Base-by-base conservation (phyloP, 2,797 vertebrate genomes). In the Molossus molossus region DNA sequence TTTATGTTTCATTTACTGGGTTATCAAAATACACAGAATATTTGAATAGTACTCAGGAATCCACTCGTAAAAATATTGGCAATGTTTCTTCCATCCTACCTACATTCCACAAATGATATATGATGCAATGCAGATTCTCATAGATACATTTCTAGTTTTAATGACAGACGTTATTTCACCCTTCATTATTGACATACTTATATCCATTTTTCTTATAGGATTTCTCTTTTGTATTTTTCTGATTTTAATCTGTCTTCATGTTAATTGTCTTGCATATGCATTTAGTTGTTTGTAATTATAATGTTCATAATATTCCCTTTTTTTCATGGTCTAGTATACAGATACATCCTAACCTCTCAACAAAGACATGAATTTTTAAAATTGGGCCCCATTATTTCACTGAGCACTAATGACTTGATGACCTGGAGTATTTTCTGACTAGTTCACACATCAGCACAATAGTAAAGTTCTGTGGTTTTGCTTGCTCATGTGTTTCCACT, bases 1-100 rank as follows among this genome's bases (percentile, higher is more conserved):
- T 94, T 75, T 75, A 82, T 94, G 67, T 67, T 45, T 96, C 50
- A 88, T 72, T 91, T 91, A 90, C 82, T 48, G 94, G 29, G 17
- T 93, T 95, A 86, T 73, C 45, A 85, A 67, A 90, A 91, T 37
- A 85, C 15, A 87, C 12, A 87, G 37, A 37, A 37, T 70, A 96
- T 69, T 50, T 88, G 9, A 81, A 67, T 83, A 58, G 1, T 33
- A 90, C 33, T 79, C 62, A 57, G 81, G 55, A 72, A 88, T 85
- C 13, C 13, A 45, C 11, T 69, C 25, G 1, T 20, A 73, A 90
- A 82, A 95, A 53, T 53, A 55, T n/a, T 53, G 21, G 58, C 33
- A 33, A 67, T 48, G 0, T 67, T 83, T 87, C 5, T 6, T 79
- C 27, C 15, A 15, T 53, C 18, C 9, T 40, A 64, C 8, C 1